A percentile compares a stretch with the other conserved stretches of the same genome.
Conservation (phyloP, 1,140 invertebrate genomes). For the Bombus confusus region DNA sequence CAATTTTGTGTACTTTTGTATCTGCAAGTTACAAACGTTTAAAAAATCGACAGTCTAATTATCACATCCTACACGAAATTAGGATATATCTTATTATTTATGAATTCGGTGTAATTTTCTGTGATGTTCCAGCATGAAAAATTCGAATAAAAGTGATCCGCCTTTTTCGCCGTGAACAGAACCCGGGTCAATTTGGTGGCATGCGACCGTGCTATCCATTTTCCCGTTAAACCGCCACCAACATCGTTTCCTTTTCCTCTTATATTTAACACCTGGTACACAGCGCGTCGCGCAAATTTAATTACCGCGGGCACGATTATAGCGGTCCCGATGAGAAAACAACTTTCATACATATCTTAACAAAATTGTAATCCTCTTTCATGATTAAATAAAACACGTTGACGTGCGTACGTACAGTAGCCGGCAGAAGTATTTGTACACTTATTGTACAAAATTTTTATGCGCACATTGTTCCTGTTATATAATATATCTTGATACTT, state of each 20-base stretch:
- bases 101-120: not conserved
- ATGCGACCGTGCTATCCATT: not conserved
- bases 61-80: not conserved
- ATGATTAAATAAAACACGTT: not conserved
- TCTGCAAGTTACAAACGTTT: too few species aligned
- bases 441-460: too few species aligned
- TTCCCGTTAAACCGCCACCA: not conserved
- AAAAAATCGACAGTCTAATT: not conserved
- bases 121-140: not conserved
- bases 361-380: not conserved
- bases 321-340: not conserved
- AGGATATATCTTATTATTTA: not conserved
- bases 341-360: not conserved
- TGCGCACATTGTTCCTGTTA: too few species aligned
- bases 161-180: not conserved
- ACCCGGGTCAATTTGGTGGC: not conserved
- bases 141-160: not conserved
- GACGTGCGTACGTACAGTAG: too few species aligned
- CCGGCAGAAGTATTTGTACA: too few species aligned
- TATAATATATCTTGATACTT: too few species aligned
- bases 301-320: not conserved
- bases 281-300: not conserved
- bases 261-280: not conserved
- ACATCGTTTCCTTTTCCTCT: not conserved
- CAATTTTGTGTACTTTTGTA: too few species aligned